Base-by-base conservation (phyloP, 2,113 vertebrate genomes). In the Sorex araneus region DNA sequence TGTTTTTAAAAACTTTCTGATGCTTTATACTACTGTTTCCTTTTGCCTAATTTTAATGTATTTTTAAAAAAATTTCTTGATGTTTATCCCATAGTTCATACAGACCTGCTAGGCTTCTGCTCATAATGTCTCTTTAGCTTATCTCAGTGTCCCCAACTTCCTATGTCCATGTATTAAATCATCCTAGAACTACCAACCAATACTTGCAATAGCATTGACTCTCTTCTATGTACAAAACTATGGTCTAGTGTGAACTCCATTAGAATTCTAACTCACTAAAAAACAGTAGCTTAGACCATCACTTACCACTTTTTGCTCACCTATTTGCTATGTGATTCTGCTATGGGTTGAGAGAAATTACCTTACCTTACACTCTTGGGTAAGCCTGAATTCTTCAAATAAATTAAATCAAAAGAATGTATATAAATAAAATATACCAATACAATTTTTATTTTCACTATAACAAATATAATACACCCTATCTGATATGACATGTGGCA, bases 131-230 rank as follows among this genome's bases (percentile, higher is more conserved):
- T 54, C 23, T 25, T 47, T 15, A 64, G 28, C 1, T 32, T 21
- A 6, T 73, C 0, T 3, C 1, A 15, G 1, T 4, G 2, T 19
- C 40, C n/a, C 21, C 13, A 74, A 9, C 1, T 2, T 1, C 6
- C 0, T 36, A 0, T 18, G 12, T 66, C 30, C 15, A 2, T 60
- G 6, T 27, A 23, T 25, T 1, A 0, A 36, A 12, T 67, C 0
- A 3, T 34, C 15, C 16, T n/a, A 27, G 12, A 47, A 13, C 27
- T 60, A 54, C 60, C 6, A 13, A 1, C 27, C 10, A 6, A 28
- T 21, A n/a, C 19, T 25, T 76, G 13, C 67, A 47, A 34, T 0
- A 87, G n/a, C 28, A 78, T 0, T 21, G 50, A 21, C 18, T 86
- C 78, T 30, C 25, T 83, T 70, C 25, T 6, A 74, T 25, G 47